A percentile compares a stretch with the other conserved stretches of the same genome.
Evolutionary conservation across 2,888 invertebrate genomes (phyloP).

Genomic region (Antheraea assamensis): DNA sequence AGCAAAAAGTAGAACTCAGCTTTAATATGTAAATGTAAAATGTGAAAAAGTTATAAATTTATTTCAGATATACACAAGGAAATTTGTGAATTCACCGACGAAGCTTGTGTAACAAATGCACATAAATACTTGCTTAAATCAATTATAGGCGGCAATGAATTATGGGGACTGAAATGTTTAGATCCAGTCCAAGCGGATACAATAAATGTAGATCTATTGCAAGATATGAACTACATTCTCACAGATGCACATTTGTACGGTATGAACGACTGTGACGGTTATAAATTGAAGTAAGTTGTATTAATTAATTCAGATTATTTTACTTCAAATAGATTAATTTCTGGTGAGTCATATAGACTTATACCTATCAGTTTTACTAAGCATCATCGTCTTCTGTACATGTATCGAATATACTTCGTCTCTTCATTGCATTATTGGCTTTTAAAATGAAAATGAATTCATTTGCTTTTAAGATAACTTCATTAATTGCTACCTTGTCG

Average conservation of each 20-base stretch:
- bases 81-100: slow-evolving; percentile 23
- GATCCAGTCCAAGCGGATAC: slow-evolving; percentile 26
- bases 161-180: slow-evolving; percentile 23
- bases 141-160: slow-evolving; percentile 22
- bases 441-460: no score
- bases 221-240: slow-evolving; percentile 20
- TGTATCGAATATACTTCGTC: no score
- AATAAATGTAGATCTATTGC: slow-evolving; percentile 16
- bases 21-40: no score
- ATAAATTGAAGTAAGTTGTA: slow-evolving; percentile 23
- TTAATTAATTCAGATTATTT: not conserved
- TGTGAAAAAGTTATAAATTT: not conserved
- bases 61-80: slow-evolving; percentile 22
- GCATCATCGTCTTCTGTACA: no score
- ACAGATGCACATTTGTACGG: slow-evolving; percentile 22
- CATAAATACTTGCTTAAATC: slow-evolving; percentile 19
- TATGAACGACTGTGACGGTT: slow-evolving; percentile 25
- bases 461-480: no score
- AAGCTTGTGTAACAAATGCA: slow-evolving; percentile 24
- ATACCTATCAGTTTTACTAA: no score
- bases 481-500: no score
- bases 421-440: no score
- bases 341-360: no score
- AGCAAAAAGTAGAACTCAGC: no score
- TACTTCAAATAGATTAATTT: no score